Base-by-base conservation (phyloP, 2,113 vertebrate species). In the Mesitornis unicolor region DNA sequence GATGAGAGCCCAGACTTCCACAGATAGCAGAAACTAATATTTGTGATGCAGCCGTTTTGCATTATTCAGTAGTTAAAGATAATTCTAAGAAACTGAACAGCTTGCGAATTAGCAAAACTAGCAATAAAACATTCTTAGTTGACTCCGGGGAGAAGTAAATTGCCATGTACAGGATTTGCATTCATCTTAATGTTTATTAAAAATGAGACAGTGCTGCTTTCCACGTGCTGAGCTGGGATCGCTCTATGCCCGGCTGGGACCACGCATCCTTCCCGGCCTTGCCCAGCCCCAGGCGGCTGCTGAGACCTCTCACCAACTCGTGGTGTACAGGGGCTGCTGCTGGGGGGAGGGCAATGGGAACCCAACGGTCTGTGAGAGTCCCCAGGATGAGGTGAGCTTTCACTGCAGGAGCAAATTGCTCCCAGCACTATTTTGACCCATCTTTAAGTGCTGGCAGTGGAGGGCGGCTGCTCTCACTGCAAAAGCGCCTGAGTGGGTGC, bases 31-130 rank as follows among this genome's bases (percentile, higher is more conserved):
- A 94, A 95, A 82, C 93, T 88, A 93, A 81, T 95, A 93, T 96
- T 94, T 88, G 92, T 93, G 95, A 93, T 95, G 93, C 78, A 81
- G 88, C 87, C 56, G 38, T 29, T 63, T 84, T 96, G 90, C 85
- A 96, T 96, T 94, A 96, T 96, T 96, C 93, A 94, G 85, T 64
- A 88, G 92, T 74, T 94, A 96, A 92, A 96, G 79, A 96, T 95
- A 95, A 96, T 92, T 84, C 88, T 75, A 81, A 95, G 93, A 88
- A 95, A 94, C 54, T 80, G 91, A 95, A 82, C 93, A 95, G 93
- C 92, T 93, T 93, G 92, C 96, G 93, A 95, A 96, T 96, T 96
- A 96, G 93, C 85, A 93, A 96, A 95, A 95, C 95, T 40, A 90
- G 93, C 93, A 95, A 93, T 91, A 93, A 95, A 96, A 96, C 88